A percentile compares a stretch with the other conserved stretches of the same genome.
Conservation (phyloP, 2,888 invertebrate genomes). For the Macrosoma leucophasiata region DNA sequence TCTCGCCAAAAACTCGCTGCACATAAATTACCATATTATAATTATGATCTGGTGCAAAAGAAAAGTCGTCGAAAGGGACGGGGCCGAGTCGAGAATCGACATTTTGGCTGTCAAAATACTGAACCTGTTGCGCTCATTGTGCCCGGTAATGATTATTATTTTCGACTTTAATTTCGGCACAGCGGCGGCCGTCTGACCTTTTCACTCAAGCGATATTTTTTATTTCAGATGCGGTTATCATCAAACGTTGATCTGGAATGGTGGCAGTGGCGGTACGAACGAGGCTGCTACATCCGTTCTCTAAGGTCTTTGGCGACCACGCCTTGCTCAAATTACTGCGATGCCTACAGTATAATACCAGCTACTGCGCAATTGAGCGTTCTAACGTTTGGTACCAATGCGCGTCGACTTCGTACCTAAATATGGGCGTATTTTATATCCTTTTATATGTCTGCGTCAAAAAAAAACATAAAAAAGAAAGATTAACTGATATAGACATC, state of each 20-base stretch:
- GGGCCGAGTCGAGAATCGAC: constrained; percentile 34
- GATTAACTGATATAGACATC: too few relatives aligned
- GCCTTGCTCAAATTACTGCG: constrained; percentile 50
- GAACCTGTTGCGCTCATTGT: constrained; percentile 46
- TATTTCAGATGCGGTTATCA: constrained; percentile 60
- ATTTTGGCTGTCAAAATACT: constrained; percentile 55
- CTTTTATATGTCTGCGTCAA: too few relatives aligned
- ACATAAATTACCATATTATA: constrained; percentile 49
- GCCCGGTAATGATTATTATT: constrained; percentile 60
- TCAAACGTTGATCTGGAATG: constrained; percentile 57
- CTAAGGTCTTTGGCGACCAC: constrained; percentile 59
- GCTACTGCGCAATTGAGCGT: constrained; percentile 34
- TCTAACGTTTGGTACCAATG: constrained; percentile 31
- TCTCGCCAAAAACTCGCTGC: constrained; percentile 35
- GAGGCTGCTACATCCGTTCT: constrained; percentile 68
- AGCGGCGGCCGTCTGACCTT: constrained; percentile 59
- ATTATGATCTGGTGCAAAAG: constrained; percentile 37
- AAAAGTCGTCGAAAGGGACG: constrained; percentile 37
- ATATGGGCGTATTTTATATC: constrained; percentile 28
- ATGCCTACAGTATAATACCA: constrained; percentile 47
- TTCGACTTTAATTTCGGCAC: constrained; percentile 58
- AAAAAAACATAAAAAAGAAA: too few relatives aligned
- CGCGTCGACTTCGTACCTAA: constrained; percentile 29
- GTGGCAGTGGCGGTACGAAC: constrained; percentile 40
- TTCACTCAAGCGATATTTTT: constrained; percentile 58